Evolutionary conservation across 2,888 invertebrate species (phyloP).

Genomic region (Oscheius myriophilus): DNA sequence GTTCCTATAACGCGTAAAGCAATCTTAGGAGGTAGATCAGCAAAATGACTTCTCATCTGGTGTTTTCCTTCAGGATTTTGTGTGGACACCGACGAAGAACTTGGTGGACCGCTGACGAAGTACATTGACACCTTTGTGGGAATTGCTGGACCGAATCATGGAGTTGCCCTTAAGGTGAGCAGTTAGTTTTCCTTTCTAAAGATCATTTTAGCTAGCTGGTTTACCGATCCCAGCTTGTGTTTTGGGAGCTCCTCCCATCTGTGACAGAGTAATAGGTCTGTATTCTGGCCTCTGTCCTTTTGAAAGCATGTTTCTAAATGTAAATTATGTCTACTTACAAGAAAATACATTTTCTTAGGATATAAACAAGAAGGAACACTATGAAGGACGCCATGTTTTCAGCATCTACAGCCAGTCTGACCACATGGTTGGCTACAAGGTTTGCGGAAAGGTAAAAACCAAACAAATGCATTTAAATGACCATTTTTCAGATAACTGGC

Average conservation of each 20-base stretch:
- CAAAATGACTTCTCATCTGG: not conserved
- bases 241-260: constrained; percentile 47
- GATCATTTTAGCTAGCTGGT: constrained; percentile 31
- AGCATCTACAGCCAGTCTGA: constrained; percentile 39
- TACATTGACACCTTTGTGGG: constrained; percentile 66
- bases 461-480: no score
- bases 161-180: constrained; percentile 48
- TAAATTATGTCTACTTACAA: constrained; percentile 8
- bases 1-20: constrained; percentile 67
- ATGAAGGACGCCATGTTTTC: constrained; percentile 41
- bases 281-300: constrained; percentile 46
- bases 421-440: constrained; percentile 41
- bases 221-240: constrained; percentile 43
- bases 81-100: constrained; percentile 62
- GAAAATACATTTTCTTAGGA: constrained; percentile 28
- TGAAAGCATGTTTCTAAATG: constrained; percentile 42
- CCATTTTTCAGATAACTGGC: constrained; percentile 39
- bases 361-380: constrained; percentile 44
- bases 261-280: constrained; percentile 40
- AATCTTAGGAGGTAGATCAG: constrained; percentile 60
- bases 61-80: constrained; percentile 42
- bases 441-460: constrained; percentile 41
- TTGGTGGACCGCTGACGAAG: constrained; percentile 56
- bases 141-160: constrained; percentile 68
- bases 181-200: not conserved